phyloP scores from a whole-genome alignment of 2,888 invertebrate species.

The Apoda limacodes region DNA sequence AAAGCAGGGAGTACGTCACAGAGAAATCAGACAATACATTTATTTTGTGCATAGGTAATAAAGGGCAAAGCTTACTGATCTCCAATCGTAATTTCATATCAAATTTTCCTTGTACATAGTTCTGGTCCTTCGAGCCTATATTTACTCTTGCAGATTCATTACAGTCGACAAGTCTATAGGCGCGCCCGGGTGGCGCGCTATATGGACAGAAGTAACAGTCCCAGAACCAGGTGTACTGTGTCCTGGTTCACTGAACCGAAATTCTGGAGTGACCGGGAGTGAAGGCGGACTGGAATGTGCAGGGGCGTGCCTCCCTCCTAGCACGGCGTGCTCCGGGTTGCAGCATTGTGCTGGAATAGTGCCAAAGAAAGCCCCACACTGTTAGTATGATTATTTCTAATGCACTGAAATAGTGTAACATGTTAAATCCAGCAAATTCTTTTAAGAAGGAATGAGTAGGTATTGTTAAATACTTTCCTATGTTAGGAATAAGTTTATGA shows the following conservation, averaged over 20 bases:
- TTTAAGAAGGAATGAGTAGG: too few relatives aligned
- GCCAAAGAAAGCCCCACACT: constrained; percentile 74
- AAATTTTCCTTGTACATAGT: background rate
- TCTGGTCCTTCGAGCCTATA: background rate
- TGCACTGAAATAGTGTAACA: too few relatives aligned
- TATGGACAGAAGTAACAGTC: constrained; percentile 93
- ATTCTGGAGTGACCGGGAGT: constrained; percentile 45
- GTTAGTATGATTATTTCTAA: too few relatives aligned
- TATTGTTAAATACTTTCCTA: too few relatives aligned
- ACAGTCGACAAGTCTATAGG: constrained; percentile 96
- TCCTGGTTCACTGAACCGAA: constrained; percentile 27
- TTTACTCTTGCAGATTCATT: constrained; percentile 79
- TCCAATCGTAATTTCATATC: background rate
- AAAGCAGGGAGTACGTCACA: too few relatives aligned
- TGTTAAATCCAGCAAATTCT: too few relatives aligned
- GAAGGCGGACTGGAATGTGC: constrained; percentile 32
- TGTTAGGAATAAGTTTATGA: too few relatives aligned
- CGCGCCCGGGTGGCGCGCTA: constrained; percentile 91
- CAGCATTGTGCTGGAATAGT: constrained; percentile 79
- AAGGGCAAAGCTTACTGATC: too few relatives aligned
- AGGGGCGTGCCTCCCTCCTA: constrained; percentile 42
- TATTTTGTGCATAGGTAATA: too few relatives aligned
- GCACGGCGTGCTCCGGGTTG: constrained; percentile 52
- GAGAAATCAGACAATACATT: too few relatives aligned
- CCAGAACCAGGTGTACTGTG: constrained; percentile 53